These are phyloP conservation scores for Pseudorasbora parva DNA, from an alignment of 2,113 vertebrate species.

Conservation along the genomic window DNA sequence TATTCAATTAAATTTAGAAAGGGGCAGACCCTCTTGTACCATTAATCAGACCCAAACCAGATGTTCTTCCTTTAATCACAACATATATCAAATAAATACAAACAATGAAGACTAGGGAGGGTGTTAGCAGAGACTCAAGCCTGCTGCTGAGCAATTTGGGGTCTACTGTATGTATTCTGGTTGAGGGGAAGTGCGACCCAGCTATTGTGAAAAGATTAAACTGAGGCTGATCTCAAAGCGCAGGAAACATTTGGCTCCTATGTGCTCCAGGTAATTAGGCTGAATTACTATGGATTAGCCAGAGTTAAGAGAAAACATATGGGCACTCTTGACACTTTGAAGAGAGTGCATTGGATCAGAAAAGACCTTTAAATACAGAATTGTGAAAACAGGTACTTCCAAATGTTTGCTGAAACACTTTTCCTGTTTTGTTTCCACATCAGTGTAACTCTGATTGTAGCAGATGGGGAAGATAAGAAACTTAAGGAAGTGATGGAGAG, in stretches of 20 bases:
- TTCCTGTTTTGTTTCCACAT: conserved; percentile 44
- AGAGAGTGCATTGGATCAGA: neutral
- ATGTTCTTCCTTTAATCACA: conserved; percentile 12
- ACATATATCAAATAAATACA: neutral
- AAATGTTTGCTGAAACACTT: conserved; percentile 40
- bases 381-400: conserved; percentile 4
- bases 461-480: conserved; percentile 43
- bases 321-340: conserved; percentile 41
- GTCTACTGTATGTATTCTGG: conserved; percentile 37
- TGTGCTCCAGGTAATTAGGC: conserved; percentile 45
- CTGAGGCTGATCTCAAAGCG: conserved; percentile 15
- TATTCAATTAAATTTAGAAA: neutral
- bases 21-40: no score
- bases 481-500: conserved; percentile 17
- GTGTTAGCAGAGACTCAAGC: conserved; percentile 28
- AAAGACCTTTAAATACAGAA: conserved; percentile 27
- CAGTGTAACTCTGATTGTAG: conserved; percentile 36
- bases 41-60: neutral
- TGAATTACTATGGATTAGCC: conserved; percentile 51
- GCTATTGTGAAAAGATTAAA: conserved; percentile 17
- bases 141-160: conserved; percentile 24
- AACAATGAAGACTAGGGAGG: neutral
- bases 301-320: conserved; percentile 54
- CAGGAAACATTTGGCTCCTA: conserved; percentile 41
- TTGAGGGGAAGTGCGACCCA: conserved; percentile 33